A percentile compares a stretch with the other conserved stretches of the same genome.
Evolutionary conservation across 2,113 vertebrate species (phyloP).

Genomic region (Bucco capensis): DNA sequence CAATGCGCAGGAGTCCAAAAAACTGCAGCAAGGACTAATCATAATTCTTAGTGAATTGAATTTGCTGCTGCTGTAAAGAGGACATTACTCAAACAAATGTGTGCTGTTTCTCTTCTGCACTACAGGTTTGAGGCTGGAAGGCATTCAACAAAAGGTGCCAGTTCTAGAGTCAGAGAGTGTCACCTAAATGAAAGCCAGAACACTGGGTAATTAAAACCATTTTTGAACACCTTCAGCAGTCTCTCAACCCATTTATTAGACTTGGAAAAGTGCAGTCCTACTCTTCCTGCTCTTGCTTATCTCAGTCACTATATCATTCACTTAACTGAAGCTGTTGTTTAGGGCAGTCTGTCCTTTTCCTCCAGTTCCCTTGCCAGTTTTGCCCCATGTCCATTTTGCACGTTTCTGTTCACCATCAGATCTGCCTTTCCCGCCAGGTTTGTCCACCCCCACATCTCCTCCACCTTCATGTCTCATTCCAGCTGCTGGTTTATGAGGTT

Average conservation of each 20-base stretch:
- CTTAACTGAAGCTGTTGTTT: not conserved
- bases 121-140: not conserved
- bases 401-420: accelerated
- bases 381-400: not conserved
- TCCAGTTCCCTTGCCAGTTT: not conserved
- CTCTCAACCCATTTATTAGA: not conserved
- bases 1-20: not conserved
- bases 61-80: not conserved
- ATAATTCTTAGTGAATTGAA: not conserved
- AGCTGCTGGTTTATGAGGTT: not conserved
- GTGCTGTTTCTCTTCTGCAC: not conserved
- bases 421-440: not conserved
- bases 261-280: not conserved
- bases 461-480: not conserved
- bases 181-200: not conserved
- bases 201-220: not conserved
- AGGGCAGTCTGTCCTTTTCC: not conserved
- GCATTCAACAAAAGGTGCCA: not conserved
- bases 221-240: not conserved
- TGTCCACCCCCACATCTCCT: not conserved
- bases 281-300: not conserved
- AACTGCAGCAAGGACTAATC: not conserved
- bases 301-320: not conserved
- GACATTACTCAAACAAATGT: not conserved
- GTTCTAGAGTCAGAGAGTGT: not conserved